Evolutionary conservation across 1,140 invertebrate genomes (phyloP).

Genomic region (Eulimnadia texana): DNA sequence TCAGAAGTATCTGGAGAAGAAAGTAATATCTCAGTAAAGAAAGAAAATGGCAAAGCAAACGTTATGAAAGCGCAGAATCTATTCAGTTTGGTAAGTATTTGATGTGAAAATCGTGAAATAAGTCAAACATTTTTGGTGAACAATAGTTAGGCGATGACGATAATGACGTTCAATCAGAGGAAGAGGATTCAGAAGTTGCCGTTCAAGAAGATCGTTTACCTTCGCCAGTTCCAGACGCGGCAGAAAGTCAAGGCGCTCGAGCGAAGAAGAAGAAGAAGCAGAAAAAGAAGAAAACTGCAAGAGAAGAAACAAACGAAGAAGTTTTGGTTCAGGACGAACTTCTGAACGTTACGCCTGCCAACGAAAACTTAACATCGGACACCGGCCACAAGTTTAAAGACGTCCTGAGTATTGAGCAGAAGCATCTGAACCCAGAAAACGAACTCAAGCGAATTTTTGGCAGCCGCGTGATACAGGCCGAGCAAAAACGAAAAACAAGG

Average conservation of each 20-base stretch:
- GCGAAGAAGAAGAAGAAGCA: constrained; percentile 44
- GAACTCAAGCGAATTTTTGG: constrained; percentile 77
- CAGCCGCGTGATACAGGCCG: constrained; percentile 52
- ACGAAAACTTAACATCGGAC: background rate
- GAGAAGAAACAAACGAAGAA: constrained; percentile 23
- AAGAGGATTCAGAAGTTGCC: constrained; percentile 39
- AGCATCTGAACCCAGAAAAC: constrained; percentile 64
- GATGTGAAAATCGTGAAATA: no score
- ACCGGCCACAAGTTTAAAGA: constrained; percentile 14
- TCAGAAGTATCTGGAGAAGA: background rate
- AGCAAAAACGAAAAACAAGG: constrained; percentile 41
- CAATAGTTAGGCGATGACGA: background rate
- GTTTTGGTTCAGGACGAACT: background rate
- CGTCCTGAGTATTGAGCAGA: constrained; percentile 46
- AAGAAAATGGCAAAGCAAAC: constrained; percentile 27
- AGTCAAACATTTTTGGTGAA: no score
- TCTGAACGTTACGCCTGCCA: constrained; percentile 20
- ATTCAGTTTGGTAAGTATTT: constrained; percentile 42
- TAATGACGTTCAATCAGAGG: no score
- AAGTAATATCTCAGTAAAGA: constrained; percentile 29
- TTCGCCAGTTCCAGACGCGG: constrained; percentile 25
- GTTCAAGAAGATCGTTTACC: constrained; percentile 34
- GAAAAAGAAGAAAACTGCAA: constrained; percentile 36
- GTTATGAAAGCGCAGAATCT: constrained; percentile 41
- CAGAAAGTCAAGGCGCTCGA: constrained; percentile 28